These are phyloP conservation scores for Nylanderia fulva DNA, from an alignment of 1,140 invertebrate genomes.

Conservation along the genomic window DNA sequence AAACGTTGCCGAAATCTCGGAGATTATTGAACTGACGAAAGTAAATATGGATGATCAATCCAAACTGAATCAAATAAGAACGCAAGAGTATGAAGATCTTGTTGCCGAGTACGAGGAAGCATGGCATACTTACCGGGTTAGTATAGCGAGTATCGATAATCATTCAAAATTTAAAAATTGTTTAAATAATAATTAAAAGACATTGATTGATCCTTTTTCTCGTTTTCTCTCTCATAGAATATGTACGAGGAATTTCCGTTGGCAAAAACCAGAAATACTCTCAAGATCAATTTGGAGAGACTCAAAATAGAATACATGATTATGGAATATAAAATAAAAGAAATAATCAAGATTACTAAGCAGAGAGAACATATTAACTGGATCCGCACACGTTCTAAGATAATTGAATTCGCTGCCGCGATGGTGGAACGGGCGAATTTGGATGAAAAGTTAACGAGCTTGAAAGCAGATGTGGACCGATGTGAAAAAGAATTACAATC, in stretches of 20 bases:
- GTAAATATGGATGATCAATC: constrained; percentile 48
- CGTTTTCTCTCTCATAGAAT: neutral
- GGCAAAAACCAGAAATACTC: constrained; percentile 35
- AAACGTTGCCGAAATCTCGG: neutral
- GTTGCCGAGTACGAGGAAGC: constrained; percentile 31
- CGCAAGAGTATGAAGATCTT: constrained; percentile 8
- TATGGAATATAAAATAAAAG: constrained; percentile 23
- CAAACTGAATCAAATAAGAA: constrained; percentile 24
- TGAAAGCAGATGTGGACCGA: neutral
- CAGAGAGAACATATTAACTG: constrained; percentile 25
- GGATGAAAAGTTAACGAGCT: neutral
- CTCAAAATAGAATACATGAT: constrained; percentile 47
- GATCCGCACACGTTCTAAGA: constrained; percentile 38
- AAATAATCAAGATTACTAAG: constrained; percentile 5
- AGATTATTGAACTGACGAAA: neutral
- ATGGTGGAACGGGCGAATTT: neutral
- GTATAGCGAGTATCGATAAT: neutral
- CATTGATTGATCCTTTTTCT: neutral
- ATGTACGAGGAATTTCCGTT: constrained; percentile 65
- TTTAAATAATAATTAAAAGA: neutral
- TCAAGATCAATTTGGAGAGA: constrained; percentile 19
- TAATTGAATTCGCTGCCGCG: constrained; percentile 33
- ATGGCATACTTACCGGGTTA: constrained; percentile 56
- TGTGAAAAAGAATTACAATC: neutral
- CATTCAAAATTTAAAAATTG: neutral